phyloP scores from a whole-genome alignment of 2,888 invertebrate species.

The Rosalia funebris region DNA sequence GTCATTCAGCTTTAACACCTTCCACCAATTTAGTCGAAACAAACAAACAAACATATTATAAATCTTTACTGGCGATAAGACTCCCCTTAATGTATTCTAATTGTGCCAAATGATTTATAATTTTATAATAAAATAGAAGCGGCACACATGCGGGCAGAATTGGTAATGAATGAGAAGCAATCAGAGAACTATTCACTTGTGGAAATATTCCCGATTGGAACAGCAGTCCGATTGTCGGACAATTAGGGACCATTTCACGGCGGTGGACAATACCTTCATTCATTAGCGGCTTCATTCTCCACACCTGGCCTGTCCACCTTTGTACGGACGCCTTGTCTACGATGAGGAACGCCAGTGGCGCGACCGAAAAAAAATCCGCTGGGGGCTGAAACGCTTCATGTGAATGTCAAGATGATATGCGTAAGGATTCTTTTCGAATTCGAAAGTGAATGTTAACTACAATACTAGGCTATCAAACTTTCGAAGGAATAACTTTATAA shows the following conservation, averaged over 20 bases:
- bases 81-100: background rate
- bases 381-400: too few species aligned
- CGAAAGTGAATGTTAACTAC: too few species aligned
- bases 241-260: constrained; percentile 64
- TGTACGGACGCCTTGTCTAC: constrained; percentile 4
- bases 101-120: constrained; percentile 19
- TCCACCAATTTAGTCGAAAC: too few species aligned
- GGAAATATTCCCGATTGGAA: constrained; percentile 59
- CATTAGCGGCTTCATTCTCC: constrained; percentile 56
- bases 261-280: constrained; percentile 61
- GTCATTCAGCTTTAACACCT: too few species aligned
- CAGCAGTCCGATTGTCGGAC: constrained; percentile 61
- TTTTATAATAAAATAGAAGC: constrained; percentile 2
- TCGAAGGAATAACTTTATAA: too few species aligned
- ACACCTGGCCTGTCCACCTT: constrained; percentile 43
- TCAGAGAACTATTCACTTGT: constrained; percentile 59
- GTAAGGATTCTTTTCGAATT: too few species aligned
- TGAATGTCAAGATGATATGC: too few species aligned
- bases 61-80: too few species aligned
- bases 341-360: background rate
- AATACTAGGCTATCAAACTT: too few species aligned
- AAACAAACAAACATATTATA: too few species aligned
- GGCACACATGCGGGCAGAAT: constrained; percentile 8
- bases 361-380: too few species aligned
- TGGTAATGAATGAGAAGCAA: constrained; percentile 52